Conservation (phyloP, 2,113 vertebrate species). For the Anseranas semipalmata region DNA sequence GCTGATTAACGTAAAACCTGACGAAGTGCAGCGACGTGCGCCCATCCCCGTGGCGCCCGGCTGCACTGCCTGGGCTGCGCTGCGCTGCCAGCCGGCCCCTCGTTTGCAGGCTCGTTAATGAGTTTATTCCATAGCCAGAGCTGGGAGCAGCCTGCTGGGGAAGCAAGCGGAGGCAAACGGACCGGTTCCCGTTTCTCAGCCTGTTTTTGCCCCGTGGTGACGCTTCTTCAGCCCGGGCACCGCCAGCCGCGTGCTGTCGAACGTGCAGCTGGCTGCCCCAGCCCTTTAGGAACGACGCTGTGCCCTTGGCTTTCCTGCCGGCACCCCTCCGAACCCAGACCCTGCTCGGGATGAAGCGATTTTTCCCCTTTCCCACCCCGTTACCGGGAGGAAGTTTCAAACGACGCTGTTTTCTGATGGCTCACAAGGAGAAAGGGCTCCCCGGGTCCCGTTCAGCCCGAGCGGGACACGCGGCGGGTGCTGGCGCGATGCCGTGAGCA, state of each 20-base stretch:
- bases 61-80: background rate
- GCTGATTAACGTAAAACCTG: background rate
- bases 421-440: background rate
- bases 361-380: background rate
- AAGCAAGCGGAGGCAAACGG: fast-evolving
- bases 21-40: fast-evolving
- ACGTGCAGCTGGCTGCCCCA: background rate
- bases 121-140: background rate
- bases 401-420: background rate
- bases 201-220: background rate
- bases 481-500: background rate
- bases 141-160: background rate
- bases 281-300: background rate
- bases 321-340: background rate
- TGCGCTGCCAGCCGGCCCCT: background rate
- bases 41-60: background rate
- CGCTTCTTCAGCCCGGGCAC: background rate
- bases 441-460: background rate
- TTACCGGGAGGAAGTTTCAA: background rate
- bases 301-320: background rate
- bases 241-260: background rate
- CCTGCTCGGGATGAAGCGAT: background rate
- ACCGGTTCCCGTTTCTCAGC: background rate
- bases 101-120: background rate
- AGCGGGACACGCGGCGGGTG: fast-evolving